Conservation (phyloP, 2,888 invertebrate species). For the Tetrapedia diversipes region DNA sequence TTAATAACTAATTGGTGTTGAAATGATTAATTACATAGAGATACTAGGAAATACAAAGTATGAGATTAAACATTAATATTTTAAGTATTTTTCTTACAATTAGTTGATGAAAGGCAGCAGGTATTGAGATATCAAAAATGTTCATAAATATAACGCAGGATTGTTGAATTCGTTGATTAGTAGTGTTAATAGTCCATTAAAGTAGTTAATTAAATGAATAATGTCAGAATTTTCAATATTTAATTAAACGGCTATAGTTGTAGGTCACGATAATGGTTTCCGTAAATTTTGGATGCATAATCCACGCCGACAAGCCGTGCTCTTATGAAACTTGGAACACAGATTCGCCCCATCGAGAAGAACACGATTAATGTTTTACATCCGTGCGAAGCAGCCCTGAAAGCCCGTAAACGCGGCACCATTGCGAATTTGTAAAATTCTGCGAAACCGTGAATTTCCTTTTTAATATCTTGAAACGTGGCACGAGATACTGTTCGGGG, state of each 20-base stretch:
- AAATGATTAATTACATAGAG: no score
- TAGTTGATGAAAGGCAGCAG: no score
- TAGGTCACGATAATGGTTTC: not conserved
- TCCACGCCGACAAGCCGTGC: not conserved
- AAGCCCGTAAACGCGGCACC: not conserved
- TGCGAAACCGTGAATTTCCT: conserved; percentile 15
- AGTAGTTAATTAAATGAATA: not conserved
- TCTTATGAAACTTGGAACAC: conserved; percentile 1
- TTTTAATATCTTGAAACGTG: conserved; percentile 17
- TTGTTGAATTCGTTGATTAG: no score
- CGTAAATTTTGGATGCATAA: not conserved
- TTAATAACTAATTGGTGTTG: no score
- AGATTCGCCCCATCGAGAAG: not conserved
- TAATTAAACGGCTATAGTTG: not conserved
- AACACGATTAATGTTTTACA: conserved; percentile 24
- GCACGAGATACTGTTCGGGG: conserved; percentile 13
- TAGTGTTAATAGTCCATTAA: no score
- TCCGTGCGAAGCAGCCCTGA: not conserved
- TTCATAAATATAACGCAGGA: no score
- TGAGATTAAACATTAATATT: no score
- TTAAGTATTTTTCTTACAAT: no score
- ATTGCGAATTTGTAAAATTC: conserved; percentile 30
- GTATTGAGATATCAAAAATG: no score
- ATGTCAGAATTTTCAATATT: not conserved
- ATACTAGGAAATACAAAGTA: no score